Percentiles rank a stretch among this genome's conserved stretches.
These are phyloP conservation scores for Malachius bipustulatus DNA, from an alignment of 2,888 invertebrate species.

Conservation along the genomic window DNA sequence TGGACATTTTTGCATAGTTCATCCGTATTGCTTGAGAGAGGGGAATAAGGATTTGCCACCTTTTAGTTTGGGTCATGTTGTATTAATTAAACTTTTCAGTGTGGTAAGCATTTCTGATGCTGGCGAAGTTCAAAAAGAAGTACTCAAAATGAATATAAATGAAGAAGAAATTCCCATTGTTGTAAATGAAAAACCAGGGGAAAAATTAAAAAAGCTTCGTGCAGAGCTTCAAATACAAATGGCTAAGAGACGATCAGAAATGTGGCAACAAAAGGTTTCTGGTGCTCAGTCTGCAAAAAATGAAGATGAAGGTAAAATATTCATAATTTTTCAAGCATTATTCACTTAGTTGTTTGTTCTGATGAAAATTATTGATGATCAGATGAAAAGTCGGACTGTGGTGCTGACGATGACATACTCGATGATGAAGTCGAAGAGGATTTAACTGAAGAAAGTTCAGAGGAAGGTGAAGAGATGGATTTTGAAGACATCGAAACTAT, in stretches of 20 bases:
- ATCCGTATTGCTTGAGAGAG: neutral
- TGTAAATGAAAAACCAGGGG: constrained; percentile 50
- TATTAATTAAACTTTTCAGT: constrained; percentile 25
- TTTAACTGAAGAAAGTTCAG: constrained; percentile 40
- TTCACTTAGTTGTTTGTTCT: neutral
- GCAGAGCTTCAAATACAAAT: constrained; percentile 61
- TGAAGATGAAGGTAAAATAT: constrained; percentile 9
- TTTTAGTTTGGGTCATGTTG: too few relatives aligned
- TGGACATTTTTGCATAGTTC: too few relatives aligned
- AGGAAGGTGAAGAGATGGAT: constrained; percentile 38
- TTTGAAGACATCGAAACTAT: constrained; percentile 41
- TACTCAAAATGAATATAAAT: constrained; percentile 29
- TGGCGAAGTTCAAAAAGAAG: constrained; percentile 37
- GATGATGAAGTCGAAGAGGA: constrained; percentile 40
- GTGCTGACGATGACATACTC: constrained; percentile 35
- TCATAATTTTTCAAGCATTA: too few relatives aligned
- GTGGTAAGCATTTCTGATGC: constrained; percentile 35
- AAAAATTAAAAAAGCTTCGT: constrained; percentile 56
- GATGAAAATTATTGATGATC: constrained; percentile 2
- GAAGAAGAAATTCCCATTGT: constrained; percentile 27
- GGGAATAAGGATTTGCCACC: neutral
- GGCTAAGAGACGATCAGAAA: constrained; percentile 53
- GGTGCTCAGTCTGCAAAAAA: constrained; percentile 11
- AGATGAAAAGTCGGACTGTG: constrained; percentile 20
- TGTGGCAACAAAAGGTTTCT: constrained; percentile 39